A percentile compares a stretch with the other conserved stretches of the same genome.
These are phyloP conservation scores for Polypterus bichir DNA, from an alignment of 2,113 vertebrate genomes.

Conservation along the genomic window DNA sequence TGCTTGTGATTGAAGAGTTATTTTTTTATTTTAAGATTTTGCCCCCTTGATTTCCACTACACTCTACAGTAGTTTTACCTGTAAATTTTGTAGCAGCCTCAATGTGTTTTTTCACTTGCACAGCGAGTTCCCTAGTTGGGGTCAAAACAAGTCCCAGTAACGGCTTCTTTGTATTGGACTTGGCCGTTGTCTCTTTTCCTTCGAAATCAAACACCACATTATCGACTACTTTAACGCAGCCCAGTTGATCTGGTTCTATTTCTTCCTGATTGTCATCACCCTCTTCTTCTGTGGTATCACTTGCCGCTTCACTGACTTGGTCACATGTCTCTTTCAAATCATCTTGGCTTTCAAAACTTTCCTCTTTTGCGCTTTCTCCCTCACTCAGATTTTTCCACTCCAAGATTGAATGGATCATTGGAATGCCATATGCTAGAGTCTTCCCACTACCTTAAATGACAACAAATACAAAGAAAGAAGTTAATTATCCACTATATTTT, in stretches of 20 bases:
- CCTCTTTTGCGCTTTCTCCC: background rate
- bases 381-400: slow-evolving; percentile 55
- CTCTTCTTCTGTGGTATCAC: slow-evolving; percentile 17
- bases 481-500: no score
- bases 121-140: slow-evolving; percentile 86
- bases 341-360: background rate
- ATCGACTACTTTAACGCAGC: slow-evolving; percentile 33
- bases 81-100: slow-evolving; percentile 80
- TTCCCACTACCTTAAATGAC: slow-evolving; percentile 77
- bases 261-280: slow-evolving; percentile 21
- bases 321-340: slow-evolving; percentile 9
- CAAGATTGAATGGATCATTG: slow-evolving; percentile 82
- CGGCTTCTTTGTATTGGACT: slow-evolving; percentile 36
- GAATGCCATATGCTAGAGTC: slow-evolving; percentile 88
- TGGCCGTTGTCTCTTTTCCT: background rate
- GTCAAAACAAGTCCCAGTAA: slow-evolving; percentile 82
- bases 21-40: no score
- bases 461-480: no score
- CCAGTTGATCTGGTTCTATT: slow-evolving; percentile 17
- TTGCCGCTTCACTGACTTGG: slow-evolving; percentile 14
- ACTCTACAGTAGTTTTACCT: slow-evolving; percentile 37
- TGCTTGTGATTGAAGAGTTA: no score
- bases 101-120: slow-evolving; percentile 90
- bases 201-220: slow-evolving; percentile 28
- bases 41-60: no score